phyloP scores from a whole-genome alignment of 2,888 invertebrate species.

The Drosophila paramelanica region DNA sequence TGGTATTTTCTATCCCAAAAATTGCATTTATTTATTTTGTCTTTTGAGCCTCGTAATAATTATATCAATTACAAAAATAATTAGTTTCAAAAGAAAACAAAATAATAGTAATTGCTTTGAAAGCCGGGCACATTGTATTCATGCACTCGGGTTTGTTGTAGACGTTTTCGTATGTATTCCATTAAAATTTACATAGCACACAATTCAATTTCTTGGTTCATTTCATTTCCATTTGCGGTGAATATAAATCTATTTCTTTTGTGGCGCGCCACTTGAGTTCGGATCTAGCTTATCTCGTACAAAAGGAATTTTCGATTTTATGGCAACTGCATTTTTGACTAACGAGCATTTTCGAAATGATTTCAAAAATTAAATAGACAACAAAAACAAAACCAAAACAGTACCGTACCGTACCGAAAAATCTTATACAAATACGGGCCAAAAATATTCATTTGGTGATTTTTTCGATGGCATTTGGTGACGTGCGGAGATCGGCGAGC shows the following conservation, averaged over 20 bases:
- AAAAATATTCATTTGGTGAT: constrained; percentile 37
- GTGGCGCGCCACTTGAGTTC: constrained; percentile 40
- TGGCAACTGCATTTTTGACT: constrained; percentile 41
- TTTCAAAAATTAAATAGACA: constrained; percentile 9
- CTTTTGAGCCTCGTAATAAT: neutral
- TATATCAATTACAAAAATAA: neutral
- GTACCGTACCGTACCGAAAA: constrained; percentile 16
- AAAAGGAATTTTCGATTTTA: constrained; percentile 32
- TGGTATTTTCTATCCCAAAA: no score
- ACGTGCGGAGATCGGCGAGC: constrained; percentile 66
- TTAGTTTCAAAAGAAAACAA: no score
- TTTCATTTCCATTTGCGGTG: constrained; percentile 50
- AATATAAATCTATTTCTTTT: constrained; percentile 22
- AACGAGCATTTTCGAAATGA: constrained; percentile 17
- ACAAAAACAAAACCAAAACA: neutral
- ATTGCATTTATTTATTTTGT: no score
- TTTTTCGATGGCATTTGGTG: constrained; percentile 63
- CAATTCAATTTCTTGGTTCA: constrained; percentile 43
- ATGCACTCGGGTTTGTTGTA: neutral
- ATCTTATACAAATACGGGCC: constrained; percentile 27
- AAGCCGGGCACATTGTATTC: constrained; percentile 1
- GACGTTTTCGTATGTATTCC: constrained; percentile 15
- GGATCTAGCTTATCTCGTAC: constrained; percentile 29
- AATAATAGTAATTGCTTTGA: neutral
- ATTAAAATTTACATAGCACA: constrained; percentile 36